phyloP scores from a whole-genome alignment of 2,888 invertebrate species.

The Sclerodermus sp. region DNA sequence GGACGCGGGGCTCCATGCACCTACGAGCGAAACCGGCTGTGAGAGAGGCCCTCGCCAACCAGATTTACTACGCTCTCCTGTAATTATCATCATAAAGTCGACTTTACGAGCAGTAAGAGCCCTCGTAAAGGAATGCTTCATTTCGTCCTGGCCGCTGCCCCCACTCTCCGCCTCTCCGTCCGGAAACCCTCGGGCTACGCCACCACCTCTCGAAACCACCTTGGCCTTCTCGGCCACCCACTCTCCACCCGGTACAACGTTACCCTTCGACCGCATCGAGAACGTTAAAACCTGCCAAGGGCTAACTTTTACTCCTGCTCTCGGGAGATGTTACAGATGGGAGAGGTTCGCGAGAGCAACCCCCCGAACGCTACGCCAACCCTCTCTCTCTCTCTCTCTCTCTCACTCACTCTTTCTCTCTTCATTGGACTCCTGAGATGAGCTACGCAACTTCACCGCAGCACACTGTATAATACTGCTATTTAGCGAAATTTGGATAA shows the following conservation, averaged over 20 bases:
- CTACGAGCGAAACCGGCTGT: constrained; percentile 15
- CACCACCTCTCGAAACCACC: constrained; percentile 36
- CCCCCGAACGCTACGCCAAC: background rate
- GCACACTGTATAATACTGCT: too few relatives aligned
- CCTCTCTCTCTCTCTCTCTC: background rate
- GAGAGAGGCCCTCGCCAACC: constrained; percentile 40
- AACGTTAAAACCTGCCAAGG: constrained; percentile 31
- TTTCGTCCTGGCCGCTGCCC: constrained; percentile 40
- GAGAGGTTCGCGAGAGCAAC: constrained; percentile 7
- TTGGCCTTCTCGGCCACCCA: constrained; percentile 22
- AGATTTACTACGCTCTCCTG: constrained; percentile 56
- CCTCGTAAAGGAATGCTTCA: constrained; percentile 59
- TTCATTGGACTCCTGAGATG: background rate
- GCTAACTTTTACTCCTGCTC: constrained; percentile 19
- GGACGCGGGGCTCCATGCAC: too few relatives aligned
- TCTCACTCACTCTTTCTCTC: background rate
- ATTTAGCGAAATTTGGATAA: too few relatives aligned
- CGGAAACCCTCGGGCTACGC: constrained; percentile 25
- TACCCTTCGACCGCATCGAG: constrained; percentile 21
- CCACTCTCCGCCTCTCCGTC: constrained; percentile 7
- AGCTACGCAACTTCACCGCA: too few relatives aligned
- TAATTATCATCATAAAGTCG: constrained; percentile 59
- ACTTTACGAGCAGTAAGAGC: constrained; percentile 58
- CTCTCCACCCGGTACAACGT: constrained; percentile 9
- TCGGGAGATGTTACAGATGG: constrained; percentile 8